Evolutionary conservation across 2,113 vertebrate species (phyloP).

Genomic region (Chaetops frenatus): DNA sequence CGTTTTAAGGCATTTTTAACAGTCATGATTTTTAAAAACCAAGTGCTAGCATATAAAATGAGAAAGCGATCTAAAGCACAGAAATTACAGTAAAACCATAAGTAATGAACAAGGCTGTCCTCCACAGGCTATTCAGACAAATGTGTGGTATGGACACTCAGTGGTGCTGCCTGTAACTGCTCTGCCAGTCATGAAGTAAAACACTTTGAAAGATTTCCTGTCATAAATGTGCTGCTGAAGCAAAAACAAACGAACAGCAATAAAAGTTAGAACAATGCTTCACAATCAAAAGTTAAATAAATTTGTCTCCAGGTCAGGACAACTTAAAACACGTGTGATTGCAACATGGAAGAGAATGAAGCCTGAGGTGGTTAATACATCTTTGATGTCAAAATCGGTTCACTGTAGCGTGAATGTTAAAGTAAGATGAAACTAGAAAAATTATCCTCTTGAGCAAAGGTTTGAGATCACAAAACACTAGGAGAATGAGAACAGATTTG

Average conservation of each 20-base stretch:
- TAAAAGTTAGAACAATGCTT: background rate
- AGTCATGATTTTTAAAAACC: background rate
- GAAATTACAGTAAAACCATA: background rate
- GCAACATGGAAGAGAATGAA: background rate
- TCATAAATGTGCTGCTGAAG: background rate
- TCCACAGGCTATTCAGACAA: background rate
- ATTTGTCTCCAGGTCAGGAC: background rate
- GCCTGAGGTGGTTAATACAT: background rate
- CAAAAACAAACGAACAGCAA: background rate
- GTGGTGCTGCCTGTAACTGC: background rate
- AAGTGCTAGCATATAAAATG: background rate
- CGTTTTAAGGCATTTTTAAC: background rate
- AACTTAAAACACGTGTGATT: background rate
- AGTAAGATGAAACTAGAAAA: background rate
- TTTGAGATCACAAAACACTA: background rate
- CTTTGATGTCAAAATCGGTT: slow-evolving; percentile 31
- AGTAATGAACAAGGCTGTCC: background rate
- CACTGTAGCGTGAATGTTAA: background rate
- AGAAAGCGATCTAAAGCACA: background rate
- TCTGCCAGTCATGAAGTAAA: background rate
- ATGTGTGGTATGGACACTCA: background rate
- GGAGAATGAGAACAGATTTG: background rate
- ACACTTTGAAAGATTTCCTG: background rate
- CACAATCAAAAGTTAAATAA: background rate
- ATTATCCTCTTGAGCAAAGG: background rate